Base-by-base conservation (phyloP, 2,888 invertebrate genomes). In the Hirtodrosophila confusa region DNA sequence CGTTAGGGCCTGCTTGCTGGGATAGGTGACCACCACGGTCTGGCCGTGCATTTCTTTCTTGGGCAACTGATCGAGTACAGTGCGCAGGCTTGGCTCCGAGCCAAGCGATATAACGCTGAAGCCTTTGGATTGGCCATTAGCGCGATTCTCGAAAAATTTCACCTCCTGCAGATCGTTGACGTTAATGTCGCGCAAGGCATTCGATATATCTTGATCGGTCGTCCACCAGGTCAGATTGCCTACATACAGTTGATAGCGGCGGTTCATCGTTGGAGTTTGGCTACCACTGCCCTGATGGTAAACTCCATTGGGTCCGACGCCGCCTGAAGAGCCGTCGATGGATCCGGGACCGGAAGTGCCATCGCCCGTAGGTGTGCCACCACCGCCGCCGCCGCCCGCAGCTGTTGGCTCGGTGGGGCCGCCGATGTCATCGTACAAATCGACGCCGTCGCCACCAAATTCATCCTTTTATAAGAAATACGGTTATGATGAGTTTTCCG, bases 191-290 rank as follows among this genome's bases (percentile, higher is more conserved):
- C 94, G 94, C 67, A 99, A 94, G n/a, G 96, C 95, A 92, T 98
- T 97, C 50, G 96, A 95, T 76, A 99, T 95, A 90, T 99, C 98
- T 92, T 97, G 97, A 93, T 98, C 99, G 71, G 98, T 99, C 55
- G 98, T 99, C 98, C 98, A 99, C 98, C 99, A 99, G 87, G 99
- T 98, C 80, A 99, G 94, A 93, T 99, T 99, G 89, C 99, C 99
- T 89, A 99, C 95, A 93, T 99, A 99, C 44, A 98, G 94, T 91
- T 98, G 97, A 91, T 96, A 96, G 89, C 97, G 94, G 89, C 97
- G 94, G 44, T 95, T 94, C 80, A 94, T 93, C 75, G 95, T 95
- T 73, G 95, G 95, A 73, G 94, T 93, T 75, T 94, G 93, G 89
- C 95, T 94, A 80, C 94, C 94, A 80, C 94, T 94, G 91, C 94